Base-by-base conservation (phyloP, 2,888 invertebrate genomes). In the Heliconius cydno region DNA sequence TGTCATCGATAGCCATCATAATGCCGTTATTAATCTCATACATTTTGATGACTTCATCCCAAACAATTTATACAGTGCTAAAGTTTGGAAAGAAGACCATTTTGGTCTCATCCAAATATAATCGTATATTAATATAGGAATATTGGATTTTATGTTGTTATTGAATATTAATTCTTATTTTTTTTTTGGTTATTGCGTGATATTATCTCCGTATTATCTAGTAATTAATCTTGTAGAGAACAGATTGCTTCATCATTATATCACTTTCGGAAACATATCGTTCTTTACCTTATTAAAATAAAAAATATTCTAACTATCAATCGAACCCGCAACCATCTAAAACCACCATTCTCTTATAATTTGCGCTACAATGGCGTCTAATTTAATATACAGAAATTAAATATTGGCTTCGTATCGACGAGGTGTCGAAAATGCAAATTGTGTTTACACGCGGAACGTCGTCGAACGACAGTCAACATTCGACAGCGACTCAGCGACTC, bases 381-480 rank as follows among this genome's bases (percentile, higher is more conserved):
- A 81, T 83, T 83, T 83, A 79, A 80, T 81, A 77, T 77, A 81
- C 83, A 65, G 79, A 85, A 86, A 85, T 83, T 86, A 85, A 87
- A 88, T 89, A 88, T 88, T 88, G 86, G 85, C 82, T 87, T 85
- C 85, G 85, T 84, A 85, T 85, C 85, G 83, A 83, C 81, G 85
- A 87, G 88, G 87, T 88, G 87, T 87, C 83, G 86, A 83, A 83
- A 80, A 88, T 86, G 88, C 84, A 89, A 89, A 89, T 89, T 87
- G 85, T 89, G 86, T 89, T 88, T 88, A 86, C 88, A 80, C 78
- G 80, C 82, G 77, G 81, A 85, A 86, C 85, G 88, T 86, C 86
- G 86, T 87, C 86, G 84, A 86, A 84, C 87, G 84, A 86, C 80
- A 82, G 87, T 89, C 88, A 88, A 88, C 87, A 88, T 84, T 85